phyloP scores from a whole-genome alignment of 2,797 vertebrate genomes.

The Iguana delicatissima region DNA sequence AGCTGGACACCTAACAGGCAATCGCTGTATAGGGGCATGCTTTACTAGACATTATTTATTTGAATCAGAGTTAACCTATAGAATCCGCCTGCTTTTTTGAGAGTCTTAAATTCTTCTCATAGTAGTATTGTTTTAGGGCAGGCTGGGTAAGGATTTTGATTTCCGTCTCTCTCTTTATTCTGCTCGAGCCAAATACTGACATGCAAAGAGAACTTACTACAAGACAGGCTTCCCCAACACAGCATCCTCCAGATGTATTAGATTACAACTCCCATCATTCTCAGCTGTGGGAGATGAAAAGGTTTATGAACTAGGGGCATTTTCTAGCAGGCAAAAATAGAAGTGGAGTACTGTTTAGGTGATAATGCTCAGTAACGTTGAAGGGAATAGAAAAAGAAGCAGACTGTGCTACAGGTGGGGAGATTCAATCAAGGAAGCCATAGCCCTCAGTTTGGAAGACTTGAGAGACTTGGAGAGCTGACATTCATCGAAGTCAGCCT shows the following conservation, averaged over 20 bases:
- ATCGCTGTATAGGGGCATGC: not conserved
- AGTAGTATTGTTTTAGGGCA: not conserved
- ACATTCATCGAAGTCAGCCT: not conserved
- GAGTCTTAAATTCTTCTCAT: not conserved
- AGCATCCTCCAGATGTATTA: not conserved
- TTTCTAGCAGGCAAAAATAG: not conserved
- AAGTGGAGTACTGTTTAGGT: not conserved
- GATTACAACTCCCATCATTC: not conserved
- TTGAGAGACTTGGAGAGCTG: no score
- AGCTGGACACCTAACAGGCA: constrained; percentile 45
- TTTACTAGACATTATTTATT: not conserved
- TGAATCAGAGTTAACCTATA: constrained; percentile 25
- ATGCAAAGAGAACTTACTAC: not conserved
- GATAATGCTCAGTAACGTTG: not conserved
- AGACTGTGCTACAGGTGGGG: no score
- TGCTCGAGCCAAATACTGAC: not conserved
- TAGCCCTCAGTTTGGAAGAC: no score
- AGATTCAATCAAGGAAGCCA: no score
- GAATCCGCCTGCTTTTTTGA: not conserved
- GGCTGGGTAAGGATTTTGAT: not conserved
- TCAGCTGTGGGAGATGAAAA: not conserved
- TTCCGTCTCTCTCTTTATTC: not conserved
- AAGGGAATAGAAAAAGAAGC: not conserved
- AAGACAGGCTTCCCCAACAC: not conserved
- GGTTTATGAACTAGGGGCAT: not conserved